Percentiles rank a stretch among this genome's conserved stretches.
Conservation (phyloP, 2,888 invertebrate genomes). For the Mesorhabditis sp. region DNA sequence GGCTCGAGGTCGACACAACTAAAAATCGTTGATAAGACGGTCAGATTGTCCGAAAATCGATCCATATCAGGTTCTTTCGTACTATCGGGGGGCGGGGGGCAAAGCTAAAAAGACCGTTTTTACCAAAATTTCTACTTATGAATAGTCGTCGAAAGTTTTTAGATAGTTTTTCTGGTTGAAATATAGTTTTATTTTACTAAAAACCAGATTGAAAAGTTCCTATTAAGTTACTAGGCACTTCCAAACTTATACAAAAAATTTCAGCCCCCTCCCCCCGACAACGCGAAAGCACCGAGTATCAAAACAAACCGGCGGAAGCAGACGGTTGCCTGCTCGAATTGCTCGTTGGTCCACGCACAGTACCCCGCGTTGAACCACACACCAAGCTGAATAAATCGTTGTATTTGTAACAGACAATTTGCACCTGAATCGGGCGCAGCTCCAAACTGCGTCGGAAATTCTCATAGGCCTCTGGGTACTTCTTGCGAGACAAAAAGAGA, state of each 20-base stretch:
- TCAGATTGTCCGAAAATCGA: background rate
- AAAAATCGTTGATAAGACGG: background rate
- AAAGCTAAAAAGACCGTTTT: background rate
- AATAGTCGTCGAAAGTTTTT: too few species aligned
- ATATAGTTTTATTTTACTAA: background rate
- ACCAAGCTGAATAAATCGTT: slow-evolving; percentile 25
- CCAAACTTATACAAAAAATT: too few species aligned
- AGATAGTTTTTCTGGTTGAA: too few species aligned
- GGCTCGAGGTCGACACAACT: slow-evolving; percentile 53
- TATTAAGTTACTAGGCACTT: background rate
- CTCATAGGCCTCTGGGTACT: slow-evolving; percentile 54
- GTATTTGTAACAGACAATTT: slow-evolving; percentile 5
- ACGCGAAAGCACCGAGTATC: background rate
- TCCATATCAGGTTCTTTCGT: background rate
- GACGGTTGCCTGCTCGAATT: slow-evolving; percentile 29
- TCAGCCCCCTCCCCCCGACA: too few species aligned
- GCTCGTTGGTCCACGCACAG: slow-evolving; percentile 52
- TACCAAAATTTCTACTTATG: background rate
- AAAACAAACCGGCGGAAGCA: slow-evolving; percentile 28
- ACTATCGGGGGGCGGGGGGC: background rate
- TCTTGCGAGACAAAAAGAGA: slow-evolving; percentile 72
- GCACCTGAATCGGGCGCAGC: slow-evolving; percentile 45
- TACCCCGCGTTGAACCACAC: slow-evolving; percentile 55
- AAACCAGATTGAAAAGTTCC: background rate
- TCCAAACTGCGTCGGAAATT: slow-evolving; percentile 56